Evolutionary conservation across 2,113 vertebrate genomes (phyloP), one percentile per base, ranked within the genome.

Genomic region (Anhinga anhinga): DNA sequence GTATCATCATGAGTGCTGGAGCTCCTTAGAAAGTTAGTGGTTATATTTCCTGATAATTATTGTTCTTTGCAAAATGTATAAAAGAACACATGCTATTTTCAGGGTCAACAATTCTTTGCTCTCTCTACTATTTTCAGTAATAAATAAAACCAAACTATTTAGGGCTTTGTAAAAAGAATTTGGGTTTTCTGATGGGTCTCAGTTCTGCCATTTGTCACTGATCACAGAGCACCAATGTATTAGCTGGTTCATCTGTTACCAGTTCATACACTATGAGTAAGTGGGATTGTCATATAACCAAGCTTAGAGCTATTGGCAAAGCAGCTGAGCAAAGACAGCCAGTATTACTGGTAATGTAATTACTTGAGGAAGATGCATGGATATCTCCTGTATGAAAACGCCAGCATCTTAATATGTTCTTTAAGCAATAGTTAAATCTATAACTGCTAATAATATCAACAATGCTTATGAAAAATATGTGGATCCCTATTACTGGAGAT

Each of bases 251-350:
- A 59, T 93, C 89, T 95, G 76, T 92, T 97, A 63, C 58, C 95
- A 81, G 20, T 56, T 95, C 78, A 65, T 69, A 65, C 11, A 5
- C 70, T 50, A 10, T 16, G 38, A 91, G 52, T 66, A 91, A 87
- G 77, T 73, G 49, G 9, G 19, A 89, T 95, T 93, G 93, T 86
- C 65, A 32, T 89, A 70, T 74, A 94, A 91, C 69, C 88, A 82
- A 88, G 56, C 92, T 96, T 61, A 61, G 58, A 90, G 82, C 71
- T 62, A 77, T 77, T 93, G 90, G 88, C 81, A 97, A 90, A 94
- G 80, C 90, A 92, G 58, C 91, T 96, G 82, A 90, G 90, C 65
- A 91, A 82, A 78, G 52, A 61, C 70, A 95, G 63, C 42, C 74
- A 89, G 82, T 84, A 80, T 94, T 96, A 74, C 90, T 77, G 27